Conservation (phyloP, 2,888 invertebrate species). For the Campaea margaritaria region DNA sequence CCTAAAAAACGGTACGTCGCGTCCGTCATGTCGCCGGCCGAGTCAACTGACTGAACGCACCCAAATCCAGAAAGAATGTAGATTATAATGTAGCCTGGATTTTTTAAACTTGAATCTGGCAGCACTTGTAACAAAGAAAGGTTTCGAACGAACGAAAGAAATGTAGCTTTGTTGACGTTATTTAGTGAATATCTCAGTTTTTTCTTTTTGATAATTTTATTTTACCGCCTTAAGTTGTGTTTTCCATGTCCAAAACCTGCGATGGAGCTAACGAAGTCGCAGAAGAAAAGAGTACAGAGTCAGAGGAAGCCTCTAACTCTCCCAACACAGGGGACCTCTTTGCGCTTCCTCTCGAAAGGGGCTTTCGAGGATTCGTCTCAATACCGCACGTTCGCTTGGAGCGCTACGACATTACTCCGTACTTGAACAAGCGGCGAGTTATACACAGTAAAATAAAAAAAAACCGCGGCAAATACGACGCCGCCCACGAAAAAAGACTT, state of each 20-base stretch:
- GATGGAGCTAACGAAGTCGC: slow-evolving; percentile 54
- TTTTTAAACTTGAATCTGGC: too few species aligned
- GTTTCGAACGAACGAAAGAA: slow-evolving; percentile 35
- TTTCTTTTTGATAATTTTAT: slow-evolving; percentile 60
- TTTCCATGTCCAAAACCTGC: slow-evolving; percentile 57
- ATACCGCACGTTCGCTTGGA: slow-evolving; percentile 57
- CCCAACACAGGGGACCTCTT: slow-evolving; percentile 27
- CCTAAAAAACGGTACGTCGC: too few species aligned
- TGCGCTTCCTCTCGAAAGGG: slow-evolving; percentile 49
- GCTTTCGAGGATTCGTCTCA: slow-evolving; percentile 63
- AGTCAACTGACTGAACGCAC: too few species aligned
- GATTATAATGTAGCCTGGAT: background rate
- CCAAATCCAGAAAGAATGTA: too few species aligned
- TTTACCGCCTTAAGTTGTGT: slow-evolving; percentile 50
- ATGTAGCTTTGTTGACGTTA: slow-evolving; percentile 61
- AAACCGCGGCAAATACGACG: slow-evolving; percentile 15
- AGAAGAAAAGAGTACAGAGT: slow-evolving; percentile 27
- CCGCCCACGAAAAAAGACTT: slow-evolving; percentile 40
- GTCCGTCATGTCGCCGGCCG: too few species aligned
- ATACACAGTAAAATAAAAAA: background rate
- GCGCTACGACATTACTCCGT: slow-evolving; percentile 63
- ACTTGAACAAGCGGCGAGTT: slow-evolving; percentile 41
- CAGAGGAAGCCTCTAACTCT: slow-evolving; percentile 37
- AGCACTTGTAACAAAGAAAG: too few species aligned
- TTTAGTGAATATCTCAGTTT: slow-evolving; percentile 45